A percentile compares a stretch with the other conserved stretches of the same genome.
Conservation (phyloP, 2,797 vertebrate species). For the Phrynocephalus forsythii region DNA sequence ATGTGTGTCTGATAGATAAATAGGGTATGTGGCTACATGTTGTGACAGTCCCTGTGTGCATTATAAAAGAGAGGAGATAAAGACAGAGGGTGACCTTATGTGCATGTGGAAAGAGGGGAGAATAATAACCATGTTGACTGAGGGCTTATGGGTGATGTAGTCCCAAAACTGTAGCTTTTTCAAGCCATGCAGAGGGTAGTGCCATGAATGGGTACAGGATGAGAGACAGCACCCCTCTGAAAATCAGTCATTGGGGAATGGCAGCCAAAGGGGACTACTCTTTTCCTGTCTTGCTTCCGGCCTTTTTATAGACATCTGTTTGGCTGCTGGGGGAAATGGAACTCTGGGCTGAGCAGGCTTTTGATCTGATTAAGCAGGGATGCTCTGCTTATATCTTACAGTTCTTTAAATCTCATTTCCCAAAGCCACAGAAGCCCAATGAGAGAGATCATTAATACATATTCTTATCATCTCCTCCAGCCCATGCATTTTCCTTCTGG, state of each 20-base stretch:
- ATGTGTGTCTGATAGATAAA: not conserved
- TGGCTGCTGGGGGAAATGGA: not conserved
- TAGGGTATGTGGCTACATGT: not conserved
- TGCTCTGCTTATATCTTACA: not conserved
- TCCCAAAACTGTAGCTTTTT: not conserved
- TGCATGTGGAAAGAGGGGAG: not conserved
- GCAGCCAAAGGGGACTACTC: not conserved
- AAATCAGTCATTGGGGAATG: not conserved
- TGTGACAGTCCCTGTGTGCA: not conserved
- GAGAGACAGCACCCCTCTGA: not conserved
- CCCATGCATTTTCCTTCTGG: not conserved
- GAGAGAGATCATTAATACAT: not conserved
- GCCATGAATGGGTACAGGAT: not conserved
- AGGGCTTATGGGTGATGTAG: not conserved
- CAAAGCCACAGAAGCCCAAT: not conserved
- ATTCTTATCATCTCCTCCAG: not conserved
- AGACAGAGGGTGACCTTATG: not conserved
- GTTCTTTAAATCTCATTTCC: not conserved
- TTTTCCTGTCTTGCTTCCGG: not conserved
- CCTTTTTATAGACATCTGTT: not conserved
- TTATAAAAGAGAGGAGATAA: not conserved
- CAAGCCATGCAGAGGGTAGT: not conserved
- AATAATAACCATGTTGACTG: too few relatives aligned
- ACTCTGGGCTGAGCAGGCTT: not conserved
- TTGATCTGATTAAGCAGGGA: not conserved